Evolutionary conservation across 2,888 invertebrate genomes (phyloP).

Genomic region (Harmothoe impar): DNA sequence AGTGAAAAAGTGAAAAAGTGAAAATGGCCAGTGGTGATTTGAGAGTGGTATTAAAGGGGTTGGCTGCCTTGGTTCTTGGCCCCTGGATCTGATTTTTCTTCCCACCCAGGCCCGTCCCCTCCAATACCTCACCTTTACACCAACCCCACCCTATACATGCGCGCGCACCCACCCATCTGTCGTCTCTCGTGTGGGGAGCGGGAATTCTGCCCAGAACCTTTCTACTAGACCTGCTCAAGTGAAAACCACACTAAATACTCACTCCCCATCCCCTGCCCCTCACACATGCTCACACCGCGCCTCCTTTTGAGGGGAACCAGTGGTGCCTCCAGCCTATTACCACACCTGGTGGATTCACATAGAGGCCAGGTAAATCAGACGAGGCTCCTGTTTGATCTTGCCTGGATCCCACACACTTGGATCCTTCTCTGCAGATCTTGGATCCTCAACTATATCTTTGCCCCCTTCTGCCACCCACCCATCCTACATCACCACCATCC

Average conservation of each 20-base stretch:
- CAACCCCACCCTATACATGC: no score
- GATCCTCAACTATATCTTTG: background rate
- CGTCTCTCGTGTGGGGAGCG: background rate
- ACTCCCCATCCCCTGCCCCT: background rate
- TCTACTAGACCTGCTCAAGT: background rate
- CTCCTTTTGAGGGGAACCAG: background rate
- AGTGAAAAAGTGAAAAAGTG: no score
- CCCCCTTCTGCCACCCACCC: background rate
- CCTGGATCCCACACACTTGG: background rate
- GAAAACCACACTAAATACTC: slow-evolving; percentile 13
- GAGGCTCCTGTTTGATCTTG: background rate
- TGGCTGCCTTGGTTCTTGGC: background rate
- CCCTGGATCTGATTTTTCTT: background rate
- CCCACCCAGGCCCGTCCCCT: background rate
- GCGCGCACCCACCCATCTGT: background rate
- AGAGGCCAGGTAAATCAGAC: background rate
- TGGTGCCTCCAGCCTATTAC: background rate
- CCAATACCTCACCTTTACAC: background rate
- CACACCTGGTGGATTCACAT: background rate
- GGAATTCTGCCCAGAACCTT: background rate
- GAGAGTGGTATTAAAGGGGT: no score
- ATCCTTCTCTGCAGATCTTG: background rate
- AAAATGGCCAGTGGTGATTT: no score
- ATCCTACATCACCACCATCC: background rate
- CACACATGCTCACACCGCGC: background rate